These are phyloP conservation scores for Orthonevra nobilis DNA, from an alignment of 2,888 invertebrate species.

Conservation along the genomic window DNA sequence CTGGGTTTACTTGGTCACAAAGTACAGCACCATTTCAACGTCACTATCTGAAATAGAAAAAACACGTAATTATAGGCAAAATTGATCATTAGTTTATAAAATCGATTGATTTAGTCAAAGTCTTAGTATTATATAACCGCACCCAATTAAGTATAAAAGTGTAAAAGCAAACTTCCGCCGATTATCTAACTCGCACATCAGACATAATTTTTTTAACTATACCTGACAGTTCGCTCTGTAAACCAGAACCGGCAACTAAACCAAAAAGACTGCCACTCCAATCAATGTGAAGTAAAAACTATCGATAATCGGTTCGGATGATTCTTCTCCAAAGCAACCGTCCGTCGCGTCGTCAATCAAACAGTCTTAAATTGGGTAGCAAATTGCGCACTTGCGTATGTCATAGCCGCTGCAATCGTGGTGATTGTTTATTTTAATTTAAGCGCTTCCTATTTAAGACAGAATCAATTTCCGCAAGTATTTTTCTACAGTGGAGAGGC, in stretches of 20 bases:
- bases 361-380: constrained; percentile 24
- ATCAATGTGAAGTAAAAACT: too few species aligned
- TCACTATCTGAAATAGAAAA: constrained; percentile 28
- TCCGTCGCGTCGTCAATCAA: constrained; percentile 53
- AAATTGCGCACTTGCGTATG: constrained; percentile 19
- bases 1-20: constrained; percentile 12
- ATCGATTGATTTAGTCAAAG: too few species aligned
- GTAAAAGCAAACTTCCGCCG: constrained; percentile 31
- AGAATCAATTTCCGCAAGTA: constrained; percentile 6
- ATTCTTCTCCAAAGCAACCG: constrained; percentile 32
- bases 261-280: constrained; percentile 9
- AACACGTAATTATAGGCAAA: too few species aligned
- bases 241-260: constrained; percentile 20
- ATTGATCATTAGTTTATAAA: too few species aligned
- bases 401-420: constrained; percentile 1
- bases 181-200: constrained; percentile 16
- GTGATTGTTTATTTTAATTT: constrained; percentile 30
- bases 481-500: too few species aligned
- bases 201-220: constrained; percentile 7
- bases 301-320: constrained; percentile 47
- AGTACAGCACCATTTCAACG: constrained; percentile 31
- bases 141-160: background rate
- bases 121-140: background rate
- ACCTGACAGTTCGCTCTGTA: background rate
- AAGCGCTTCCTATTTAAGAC: constrained; percentile 25